Base-by-base conservation (phyloP, 2,113 vertebrate genomes). In the Zingel zingel region DNA sequence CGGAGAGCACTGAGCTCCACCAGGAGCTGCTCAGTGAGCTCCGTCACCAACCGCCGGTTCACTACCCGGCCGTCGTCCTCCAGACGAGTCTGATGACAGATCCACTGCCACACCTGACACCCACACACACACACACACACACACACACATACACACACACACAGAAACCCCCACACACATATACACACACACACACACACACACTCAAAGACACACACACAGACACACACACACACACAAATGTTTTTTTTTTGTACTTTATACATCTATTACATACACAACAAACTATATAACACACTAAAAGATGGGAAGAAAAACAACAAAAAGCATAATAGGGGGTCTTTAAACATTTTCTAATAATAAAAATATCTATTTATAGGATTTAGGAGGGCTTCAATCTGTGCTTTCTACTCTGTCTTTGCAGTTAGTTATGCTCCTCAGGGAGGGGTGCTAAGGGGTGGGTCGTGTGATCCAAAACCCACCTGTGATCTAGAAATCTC, bases 401-500 rank as follows among this genome's bases (percentile, higher is more conserved):
- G 6, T 56, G 3, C 21, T 61, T 36, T 61, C 3, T 9, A 33
- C 15, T 33, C 25, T 56, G 7, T n/a, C 9, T 66, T 18, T 50
- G 45, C 43, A 65, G 63, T 25, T 5, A 25, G 15, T 51, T 30
- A 27, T 30, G 25, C 16, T 15, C 65, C 25, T 33, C 48, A 36
- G 48, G 18, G 8, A 13, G 43, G 7, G 27, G 2, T 15, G 36
- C 25, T 62, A 43, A 11, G 18, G n/a, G 18, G 3, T 25, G 23
- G 45, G 16, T 51, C 2, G 11, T 18, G 10, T 19, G 4, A 50
- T 23, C 39, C n/a, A 11, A 4, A 74, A 81, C 81, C 8, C 63
- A 93, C 96, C 92, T 96, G 96, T 73, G 94, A 94, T 85, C 93
- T 88, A 75, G 95, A 97, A 84, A 97, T 96, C 81, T 96, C 94